Base-by-base conservation (phyloP, 2,797 vertebrate species). In the Garrulus glandarius region DNA sequence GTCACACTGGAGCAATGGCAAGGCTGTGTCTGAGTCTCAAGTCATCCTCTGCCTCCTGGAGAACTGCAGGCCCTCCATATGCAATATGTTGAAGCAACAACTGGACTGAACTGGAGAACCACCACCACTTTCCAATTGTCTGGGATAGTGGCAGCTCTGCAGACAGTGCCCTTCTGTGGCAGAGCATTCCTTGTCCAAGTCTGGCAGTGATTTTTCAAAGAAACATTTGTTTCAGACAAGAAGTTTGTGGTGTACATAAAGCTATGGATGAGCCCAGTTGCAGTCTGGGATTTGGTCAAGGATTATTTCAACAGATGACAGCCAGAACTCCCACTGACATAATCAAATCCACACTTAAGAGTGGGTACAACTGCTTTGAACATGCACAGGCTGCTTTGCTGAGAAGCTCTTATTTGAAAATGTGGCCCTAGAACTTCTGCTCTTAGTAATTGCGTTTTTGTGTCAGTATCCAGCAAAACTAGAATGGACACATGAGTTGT, bases 121-220 rank as follows among this genome's bases (percentile, higher is more conserved):
- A 63, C 10, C 60, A 63, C 26, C 1, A 2, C 55, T 84, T 92
- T 69, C 69, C 72, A 41, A 10, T 32, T 81, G 65, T 77, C 90
- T 55, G 77, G 57, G 41, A 67, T 69, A 60, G 53, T 14, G 34
- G 83, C 77, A 90, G 78, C 55, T 92, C 76, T 92, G 68, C 85
- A 94, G 44, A 65, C 9, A 0, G 61, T 90, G 76, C 65, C 79
- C 46, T 93, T 85, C 85, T 96, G 72, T 81, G 63, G 68, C 67
- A 92, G 32, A 90, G 34, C 55, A 21, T 75, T 91, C 68, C 53
- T 77, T 85, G 56, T 78, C 84, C 30, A 85, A 65, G 65, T 81
- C 93, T 94, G 67, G 55, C 87, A 89, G 55, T 63, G 93, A 94
- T 93, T 96, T 92, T 93, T 96, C 84, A 90, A 93, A 86, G 77